phyloP scores from a whole-genome alignment of 2,888 invertebrate genomes.

The Tenodera sinensis region DNA sequence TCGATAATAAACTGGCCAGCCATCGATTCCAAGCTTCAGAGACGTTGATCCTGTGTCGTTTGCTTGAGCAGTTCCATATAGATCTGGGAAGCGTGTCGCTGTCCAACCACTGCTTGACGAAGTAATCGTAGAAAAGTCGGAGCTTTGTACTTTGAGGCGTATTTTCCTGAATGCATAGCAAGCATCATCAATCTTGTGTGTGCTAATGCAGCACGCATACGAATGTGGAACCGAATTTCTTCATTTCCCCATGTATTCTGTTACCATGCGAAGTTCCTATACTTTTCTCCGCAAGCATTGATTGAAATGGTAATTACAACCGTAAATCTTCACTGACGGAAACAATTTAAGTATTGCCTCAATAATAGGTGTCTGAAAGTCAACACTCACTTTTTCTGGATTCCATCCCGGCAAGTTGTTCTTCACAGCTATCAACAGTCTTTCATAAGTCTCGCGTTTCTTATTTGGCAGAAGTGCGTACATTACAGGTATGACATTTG shows the following conservation, averaged over 20 bases:
- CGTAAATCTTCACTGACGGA: not conserved
- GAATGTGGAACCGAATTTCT: not conserved
- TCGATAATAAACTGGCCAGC: too few relatives aligned
- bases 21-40: not conserved
- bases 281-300: not conserved
- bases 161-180: not conserved
- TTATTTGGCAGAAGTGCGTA: not conserved
- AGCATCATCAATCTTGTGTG: not conserved
- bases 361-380: not conserved
- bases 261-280: not conserved
- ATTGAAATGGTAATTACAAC: not conserved
- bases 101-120: not conserved
- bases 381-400: not conserved
- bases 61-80: not conserved
- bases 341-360: not conserved
- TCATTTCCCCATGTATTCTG: not conserved
- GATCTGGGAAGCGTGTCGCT: not conserved
- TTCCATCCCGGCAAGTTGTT: not conserved
- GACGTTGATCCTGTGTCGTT: not conserved
- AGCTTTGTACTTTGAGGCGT: not conserved
- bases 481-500: too few relatives aligned
- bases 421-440: not conserved
- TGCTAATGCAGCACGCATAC: too few relatives aligned
- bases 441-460: not conserved
- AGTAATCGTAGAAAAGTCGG: not conserved